Evolutionary conservation across 2,888 invertebrate genomes (phyloP).

Genomic region (Strigamia maritima): DNA sequence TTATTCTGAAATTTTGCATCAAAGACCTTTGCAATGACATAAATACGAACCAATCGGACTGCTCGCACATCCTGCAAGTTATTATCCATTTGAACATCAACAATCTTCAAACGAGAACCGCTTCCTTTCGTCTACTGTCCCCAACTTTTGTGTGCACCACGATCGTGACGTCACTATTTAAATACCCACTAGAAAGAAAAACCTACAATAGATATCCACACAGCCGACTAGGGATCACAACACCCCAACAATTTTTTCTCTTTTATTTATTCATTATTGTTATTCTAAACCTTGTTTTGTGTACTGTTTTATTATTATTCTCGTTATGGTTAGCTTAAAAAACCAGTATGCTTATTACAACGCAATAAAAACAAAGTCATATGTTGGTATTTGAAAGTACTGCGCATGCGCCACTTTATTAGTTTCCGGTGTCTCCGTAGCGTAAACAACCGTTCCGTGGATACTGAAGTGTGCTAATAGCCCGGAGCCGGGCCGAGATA

Average conservation of each 20-base stretch:
- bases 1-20: not conserved
- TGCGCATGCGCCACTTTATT: not conserved
- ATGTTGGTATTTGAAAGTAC: no score
- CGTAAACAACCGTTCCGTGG: not conserved
- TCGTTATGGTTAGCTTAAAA: not conserved
- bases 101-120: not conserved
- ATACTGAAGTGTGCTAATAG: not conserved
- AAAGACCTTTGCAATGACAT: not conserved
- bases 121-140: not conserved
- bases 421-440: not conserved
- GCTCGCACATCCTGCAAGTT: slow-evolving; percentile 3
- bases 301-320: not conserved
- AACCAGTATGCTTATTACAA: no score
- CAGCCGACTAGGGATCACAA: not conserved
- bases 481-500: not conserved
- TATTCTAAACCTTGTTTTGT: no score
- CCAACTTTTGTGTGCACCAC: slow-evolving; percentile 16
- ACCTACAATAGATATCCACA: not conserved
- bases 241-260: no score
- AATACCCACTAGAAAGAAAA: not conserved
- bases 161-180: slow-evolving; percentile 18
- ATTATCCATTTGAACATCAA: slow-evolving; percentile 6
- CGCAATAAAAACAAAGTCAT: no score
- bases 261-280: not conserved
- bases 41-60: not conserved